Base-by-base conservation (phyloP, 1,140 invertebrate species). In the Pteromalus puparum region DNA sequence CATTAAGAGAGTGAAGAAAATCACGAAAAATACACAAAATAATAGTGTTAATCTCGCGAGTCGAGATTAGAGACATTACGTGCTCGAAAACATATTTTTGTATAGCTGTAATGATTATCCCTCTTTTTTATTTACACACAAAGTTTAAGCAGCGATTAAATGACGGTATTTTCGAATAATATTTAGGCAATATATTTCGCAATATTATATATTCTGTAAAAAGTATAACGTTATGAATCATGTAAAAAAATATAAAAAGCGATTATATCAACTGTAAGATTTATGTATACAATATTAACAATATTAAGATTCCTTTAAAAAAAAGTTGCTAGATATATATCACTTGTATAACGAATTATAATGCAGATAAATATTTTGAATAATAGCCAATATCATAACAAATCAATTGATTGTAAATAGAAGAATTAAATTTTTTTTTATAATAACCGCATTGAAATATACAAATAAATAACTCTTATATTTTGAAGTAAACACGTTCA, bases 1-100 rank as follows among this genome's bases (percentile, higher is more conserved):
- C 68, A 34, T 83, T 48, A 34, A 68, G 48, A 38, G 48, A 48
- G 42, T 42, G 48, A 48, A 73, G 24, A 77, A 74, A 21, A 73
- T n/a, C 30, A 38, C 21, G 21, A 74, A 48, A 26, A 34, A 70
- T 15, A 72, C 18, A 70, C 65, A 30, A 53, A 24, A 42, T 61
- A 84, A 79, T 65, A 46, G 15, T 26, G 18, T 65, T 24, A 72
- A 85, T 85, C 48, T 77, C 15, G 46, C 80, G 21, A 82, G 67
- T 7, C 21, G 68, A 84, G 67, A 81, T 80, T 61, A 7, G 30
- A 85, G 24, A 76, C 26, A 65, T 73, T 46, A 73, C 7, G 24
- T 48, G 26, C 53, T 76, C 18, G 24, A 76, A 75, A 81, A 85
- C n/a, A 81, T 84, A 81, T 85, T 85, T 74, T 79, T 84, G 48